Conservation (phyloP, 2,888 invertebrate genomes). For the Cephus pulcher region DNA sequence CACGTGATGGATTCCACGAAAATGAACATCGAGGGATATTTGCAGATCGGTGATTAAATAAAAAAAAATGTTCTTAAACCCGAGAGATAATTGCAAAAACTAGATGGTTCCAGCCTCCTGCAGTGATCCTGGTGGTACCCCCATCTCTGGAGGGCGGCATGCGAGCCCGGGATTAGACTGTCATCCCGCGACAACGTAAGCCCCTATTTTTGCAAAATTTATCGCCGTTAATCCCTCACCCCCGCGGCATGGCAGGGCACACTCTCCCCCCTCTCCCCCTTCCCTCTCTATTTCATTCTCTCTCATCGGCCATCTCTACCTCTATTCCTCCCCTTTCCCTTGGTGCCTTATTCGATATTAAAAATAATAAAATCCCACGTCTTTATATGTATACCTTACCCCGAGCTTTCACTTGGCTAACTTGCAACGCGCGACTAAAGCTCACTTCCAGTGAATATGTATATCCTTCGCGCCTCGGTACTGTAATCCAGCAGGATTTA, state of each 20-base stretch:
- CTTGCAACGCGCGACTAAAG: background rate
- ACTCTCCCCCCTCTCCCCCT: constrained; percentile 24
- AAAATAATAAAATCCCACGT: constrained; percentile 54
- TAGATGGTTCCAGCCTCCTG: constrained; percentile 32
- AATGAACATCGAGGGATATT: constrained; percentile 2
- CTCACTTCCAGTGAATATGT: background rate
- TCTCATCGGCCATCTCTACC: constrained; percentile 14
- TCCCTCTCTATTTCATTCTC: constrained; percentile 35
- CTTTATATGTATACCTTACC: constrained; percentile 22
- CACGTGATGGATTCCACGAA: constrained; percentile 25
- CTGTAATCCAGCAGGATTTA: constrained; percentile 60
- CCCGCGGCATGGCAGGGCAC: constrained; percentile 38
- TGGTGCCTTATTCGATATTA: constrained; percentile 50
- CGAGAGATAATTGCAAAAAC: constrained; percentile 59
- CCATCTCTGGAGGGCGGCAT: constrained; percentile 37
- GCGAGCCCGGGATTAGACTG: constrained; percentile 63
- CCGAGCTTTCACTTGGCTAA: constrained; percentile 6
- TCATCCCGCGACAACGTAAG: constrained; percentile 65
- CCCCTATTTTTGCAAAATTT: constrained; percentile 67
- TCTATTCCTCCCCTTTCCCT: constrained; percentile 25
- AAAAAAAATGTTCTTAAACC: constrained; percentile 14
- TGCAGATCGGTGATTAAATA: constrained; percentile 14
- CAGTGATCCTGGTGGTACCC: constrained; percentile 40
- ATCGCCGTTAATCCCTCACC: constrained; percentile 66
- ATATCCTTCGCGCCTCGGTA: background rate